Evolutionary conservation across 2,888 invertebrate species (phyloP).

Genomic region (Ernsta delagoae): DNA sequence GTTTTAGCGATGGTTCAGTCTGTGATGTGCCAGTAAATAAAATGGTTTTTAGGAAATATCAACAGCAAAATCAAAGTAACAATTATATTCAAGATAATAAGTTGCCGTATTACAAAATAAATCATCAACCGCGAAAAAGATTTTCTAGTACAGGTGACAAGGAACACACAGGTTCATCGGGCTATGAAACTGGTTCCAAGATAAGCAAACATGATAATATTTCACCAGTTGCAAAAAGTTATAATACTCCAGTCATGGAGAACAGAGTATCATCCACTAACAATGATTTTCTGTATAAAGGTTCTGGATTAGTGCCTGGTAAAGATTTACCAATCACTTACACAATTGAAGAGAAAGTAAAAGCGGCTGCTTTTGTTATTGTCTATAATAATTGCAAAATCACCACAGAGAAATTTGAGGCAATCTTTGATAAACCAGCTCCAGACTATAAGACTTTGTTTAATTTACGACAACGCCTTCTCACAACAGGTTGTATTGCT

Average conservation of each 20-base stretch:
- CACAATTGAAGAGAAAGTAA: constrained; percentile 71
- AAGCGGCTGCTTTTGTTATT: constrained; percentile 74
- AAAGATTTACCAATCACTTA: constrained; percentile 71
- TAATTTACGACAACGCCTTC: constrained; percentile 71
- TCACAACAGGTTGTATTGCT: constrained; percentile 72
- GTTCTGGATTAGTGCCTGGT: constrained; percentile 61
- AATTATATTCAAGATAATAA: constrained; percentile 53
- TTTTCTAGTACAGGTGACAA: constrained; percentile 64
- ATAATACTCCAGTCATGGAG: constrained; percentile 72
- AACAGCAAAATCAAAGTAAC: constrained; percentile 53
- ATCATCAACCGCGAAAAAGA: constrained; percentile 60
- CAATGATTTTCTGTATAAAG: constrained; percentile 69
- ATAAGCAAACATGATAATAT: constrained; percentile 56
- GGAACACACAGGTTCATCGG: constrained; percentile 66
- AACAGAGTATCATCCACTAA: constrained; percentile 77
- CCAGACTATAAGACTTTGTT: constrained; percentile 80
- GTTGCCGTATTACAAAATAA: constrained; percentile 53
- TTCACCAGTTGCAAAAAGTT: constrained; percentile 52
- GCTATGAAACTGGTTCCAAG: constrained; percentile 69
- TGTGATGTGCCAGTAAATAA: constrained; percentile 63
- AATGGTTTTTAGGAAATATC: constrained; percentile 60
- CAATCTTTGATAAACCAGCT: constrained; percentile 72
- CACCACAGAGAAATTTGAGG: constrained; percentile 72
- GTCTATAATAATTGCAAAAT: constrained; percentile 76
- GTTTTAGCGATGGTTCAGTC: constrained; percentile 74